These are phyloP conservation scores for Harpegnathos saltator DNA, from an alignment of 1,140 invertebrate genomes.

Conservation along the genomic window DNA sequence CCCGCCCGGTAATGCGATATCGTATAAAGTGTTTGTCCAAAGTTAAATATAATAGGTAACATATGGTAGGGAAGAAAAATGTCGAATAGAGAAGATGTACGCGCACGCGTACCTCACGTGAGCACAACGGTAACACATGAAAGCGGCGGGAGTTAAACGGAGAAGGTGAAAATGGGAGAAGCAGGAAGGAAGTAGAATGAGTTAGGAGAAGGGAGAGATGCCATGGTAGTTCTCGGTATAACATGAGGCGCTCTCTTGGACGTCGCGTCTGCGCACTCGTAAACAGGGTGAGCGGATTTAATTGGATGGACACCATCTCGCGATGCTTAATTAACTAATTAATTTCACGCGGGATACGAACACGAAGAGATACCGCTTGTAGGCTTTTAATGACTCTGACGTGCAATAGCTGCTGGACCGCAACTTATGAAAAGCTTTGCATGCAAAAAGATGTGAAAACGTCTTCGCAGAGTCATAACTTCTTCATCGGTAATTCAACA, in stretches of 20 bases:
- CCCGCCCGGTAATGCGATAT: too few species aligned
- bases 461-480: constrained; percentile 24
- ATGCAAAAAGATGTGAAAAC: background rate
- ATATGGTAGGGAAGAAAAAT: constrained; percentile 10
- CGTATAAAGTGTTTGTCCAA: background rate
- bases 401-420: constrained; percentile 4
- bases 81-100: constrained; percentile 7
- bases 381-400: constrained; percentile 55
- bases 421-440: background rate
- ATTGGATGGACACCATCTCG: constrained; percentile 82
- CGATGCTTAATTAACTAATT: constrained; percentile 85
- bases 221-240: constrained; percentile 66
- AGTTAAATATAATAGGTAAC: background rate
- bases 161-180: constrained; percentile 69
- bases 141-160: constrained; percentile 50
- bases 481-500: background rate
- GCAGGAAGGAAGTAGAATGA: constrained; percentile 25
- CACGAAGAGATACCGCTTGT: constrained; percentile 68
- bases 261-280: constrained; percentile 74
- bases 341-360: constrained; percentile 81
- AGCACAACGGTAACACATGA: constrained; percentile 35
- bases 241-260: constrained; percentile 65
- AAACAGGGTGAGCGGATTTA: constrained; percentile 79
- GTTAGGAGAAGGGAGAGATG: constrained; percentile 30
- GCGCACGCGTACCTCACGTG: constrained; percentile 50